Base-by-base conservation (phyloP, 1,140 invertebrate genomes). In the Oryctes rhinoceros region DNA sequence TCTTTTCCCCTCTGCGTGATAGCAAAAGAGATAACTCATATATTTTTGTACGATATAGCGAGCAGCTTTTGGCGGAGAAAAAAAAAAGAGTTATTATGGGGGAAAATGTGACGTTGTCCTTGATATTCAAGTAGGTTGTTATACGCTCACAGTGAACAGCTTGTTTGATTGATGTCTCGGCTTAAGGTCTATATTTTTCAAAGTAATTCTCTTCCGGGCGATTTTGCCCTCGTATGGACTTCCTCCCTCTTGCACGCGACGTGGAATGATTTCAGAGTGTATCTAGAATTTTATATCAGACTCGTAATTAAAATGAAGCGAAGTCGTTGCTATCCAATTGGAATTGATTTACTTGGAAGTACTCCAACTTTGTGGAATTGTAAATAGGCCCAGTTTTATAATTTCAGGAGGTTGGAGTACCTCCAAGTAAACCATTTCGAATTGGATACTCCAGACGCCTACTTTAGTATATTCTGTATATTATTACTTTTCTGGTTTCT, bases 181-280 rank as follows among this genome's bases (percentile, higher is more conserved):
- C 65, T 71, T 71, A 71, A 71, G 65, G 65, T 71, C 65, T 71
- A 71, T 71, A 71, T 71, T 71, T 71, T 71, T 71, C 65, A 71
- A 71, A 71, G 65, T 71, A 71, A 71, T 71, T 71, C 65, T 71
- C 65, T 71, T 71, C 65, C 65, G 65, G 20, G 20, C 65, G 65
- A 71, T 71, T 71, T 71, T 71, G 15, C 53, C 53, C 53, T 6
- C 53, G n/a, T 15, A 59, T 59, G 6, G 6, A 59, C 15, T 18
- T 7, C 9, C 39, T 10, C 39, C 9, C 39, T 7, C 39, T 7
- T 44, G 18, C 53, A 59, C 53, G 53, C 53, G 53, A 59, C 15
- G 53, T 7, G 53, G n/a, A 59, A 59, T 59, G 53, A 59, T n/a
- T 59, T 59, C 13, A 15, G 18, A 6, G 53, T n/a, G 20, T 59